Evolutionary conservation across 2,888 invertebrate species (phyloP).

Genomic region (Andrena bicolor): DNA sequence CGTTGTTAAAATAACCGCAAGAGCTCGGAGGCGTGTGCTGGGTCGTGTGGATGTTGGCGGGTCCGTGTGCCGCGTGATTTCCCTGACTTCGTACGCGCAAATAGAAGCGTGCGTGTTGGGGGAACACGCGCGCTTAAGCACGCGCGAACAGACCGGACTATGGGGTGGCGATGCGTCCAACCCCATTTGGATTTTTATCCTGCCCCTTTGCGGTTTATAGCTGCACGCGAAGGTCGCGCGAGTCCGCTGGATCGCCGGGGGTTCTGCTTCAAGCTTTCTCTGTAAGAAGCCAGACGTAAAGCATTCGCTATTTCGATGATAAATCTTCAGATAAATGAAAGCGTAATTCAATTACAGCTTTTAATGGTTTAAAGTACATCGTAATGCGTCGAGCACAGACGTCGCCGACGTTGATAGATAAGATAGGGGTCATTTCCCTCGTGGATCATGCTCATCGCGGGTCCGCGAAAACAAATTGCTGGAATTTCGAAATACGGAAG

Average conservation of each 20-base stretch:
- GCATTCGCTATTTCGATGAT: not conserved
- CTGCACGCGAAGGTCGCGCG: not conserved
- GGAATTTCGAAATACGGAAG: slow-evolving; percentile 62
- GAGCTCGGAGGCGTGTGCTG: slow-evolving; percentile 65
- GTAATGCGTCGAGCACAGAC: slow-evolving; percentile 21
- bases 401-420: slow-evolving; percentile 38
- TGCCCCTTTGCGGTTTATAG: not conserved
- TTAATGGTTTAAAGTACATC: not conserved
- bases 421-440: slow-evolving; percentile 51
- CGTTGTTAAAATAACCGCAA: slow-evolving; percentile 85
- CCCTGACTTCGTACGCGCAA: slow-evolving; percentile 33
- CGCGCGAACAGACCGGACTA: slow-evolving; percentile 18
- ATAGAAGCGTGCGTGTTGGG: slow-evolving; percentile 32
- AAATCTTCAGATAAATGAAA: not conserved
- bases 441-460: slow-evolving; percentile 34
- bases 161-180: slow-evolving; percentile 39
- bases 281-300: not conserved
- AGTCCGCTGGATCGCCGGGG: not conserved
- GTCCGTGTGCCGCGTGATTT: slow-evolving; percentile 57
- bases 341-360: slow-evolving; percentile 13
- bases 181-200: not conserved
- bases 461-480: slow-evolving; percentile 59
- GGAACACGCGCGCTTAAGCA: slow-evolving; percentile 34
- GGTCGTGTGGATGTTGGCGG: slow-evolving; percentile 9
- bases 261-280: not conserved